Evolutionary conservation across 2,113 vertebrate genomes (phyloP).

Genomic region (Macrotis lagotis): DNA sequence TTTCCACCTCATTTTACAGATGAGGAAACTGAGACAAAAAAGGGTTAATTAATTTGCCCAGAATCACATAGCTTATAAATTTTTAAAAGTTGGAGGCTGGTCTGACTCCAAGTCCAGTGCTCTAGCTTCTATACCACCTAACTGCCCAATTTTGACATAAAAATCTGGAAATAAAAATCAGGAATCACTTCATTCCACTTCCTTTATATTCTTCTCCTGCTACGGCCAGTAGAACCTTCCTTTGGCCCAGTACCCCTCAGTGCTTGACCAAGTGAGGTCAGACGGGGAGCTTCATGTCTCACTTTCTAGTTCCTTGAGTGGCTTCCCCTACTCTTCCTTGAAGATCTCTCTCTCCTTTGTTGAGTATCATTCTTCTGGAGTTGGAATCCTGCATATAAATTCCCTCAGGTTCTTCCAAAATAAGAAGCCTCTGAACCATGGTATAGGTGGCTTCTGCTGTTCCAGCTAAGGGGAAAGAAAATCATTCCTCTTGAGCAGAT

Average conservation of each 20-base stretch:
- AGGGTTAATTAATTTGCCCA: not conserved
- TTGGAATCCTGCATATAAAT: not conserved
- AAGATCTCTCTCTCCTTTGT: not conserved
- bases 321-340: not conserved
- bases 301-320: not conserved
- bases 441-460: not conserved
- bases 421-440: not conserved
- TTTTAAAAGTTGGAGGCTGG: not conserved
- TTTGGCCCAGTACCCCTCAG: not conserved
- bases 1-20: not conserved
- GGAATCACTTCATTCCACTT: not conserved
- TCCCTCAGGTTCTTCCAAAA: not conserved
- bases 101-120: not conserved
- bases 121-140: not conserved
- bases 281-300: not conserved
- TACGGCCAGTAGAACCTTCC: rapidly evolving
- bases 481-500: not conserved
- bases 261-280: not conserved
- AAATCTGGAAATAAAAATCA: not conserved
- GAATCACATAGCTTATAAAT: not conserved
- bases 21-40: not conserved
- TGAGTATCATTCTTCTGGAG: not conserved
- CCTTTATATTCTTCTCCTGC: not conserved
- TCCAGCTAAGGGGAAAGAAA: not conserved
- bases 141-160: not conserved